Evolutionary conservation across 2,888 invertebrate genomes (phyloP), one percentile per base, ranked within the genome.

Genomic region (Caenorhabditis sp.): DNA sequence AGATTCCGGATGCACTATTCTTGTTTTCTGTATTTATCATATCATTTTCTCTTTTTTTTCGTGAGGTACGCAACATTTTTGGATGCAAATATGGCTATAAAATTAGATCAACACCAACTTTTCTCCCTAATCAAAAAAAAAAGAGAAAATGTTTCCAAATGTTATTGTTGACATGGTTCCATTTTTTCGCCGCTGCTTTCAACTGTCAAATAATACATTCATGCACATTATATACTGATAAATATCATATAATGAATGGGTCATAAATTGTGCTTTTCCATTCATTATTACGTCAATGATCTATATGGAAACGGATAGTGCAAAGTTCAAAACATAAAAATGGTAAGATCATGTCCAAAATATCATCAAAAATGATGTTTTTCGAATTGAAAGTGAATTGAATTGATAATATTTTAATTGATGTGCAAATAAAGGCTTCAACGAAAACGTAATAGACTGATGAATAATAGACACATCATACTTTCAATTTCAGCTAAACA

Each of bases 201-300:
- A 49, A 49, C 20, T n/a, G 20, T 49, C 20, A 49, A n/a, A 20
- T 49, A 4, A 31, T 7, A 31, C 31, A 31, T 31, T 49, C 4
- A 31, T 7, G 10, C 31, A 31, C 10, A 31, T 31, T 31, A 31
- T 31, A 31, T 31, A 43, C 56, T 56, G 25, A 56, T 26, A 56
- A 26, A 27, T 31, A 31, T 31, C 49, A 57, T 25, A 57, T 57
- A 52, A 64, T 58, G 59, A 71, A 54, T 71, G 71, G 71, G 71
- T 71, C 71, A 71, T 71, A 71, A 71, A 71, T 71, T 71, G 60
- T 67, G 43, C 17, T 43, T 43, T 17, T 43, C 17, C 14, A 10
- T 17, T 43, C 17, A 17, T 43, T 56, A 62, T 71, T 71, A 71
- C 71, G 71, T 71, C 71, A 71, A 71, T 71, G 71, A 71, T 67